Conservation (phyloP, 2,888 invertebrate genomes). For the Blastobasis lacticolella region DNA sequence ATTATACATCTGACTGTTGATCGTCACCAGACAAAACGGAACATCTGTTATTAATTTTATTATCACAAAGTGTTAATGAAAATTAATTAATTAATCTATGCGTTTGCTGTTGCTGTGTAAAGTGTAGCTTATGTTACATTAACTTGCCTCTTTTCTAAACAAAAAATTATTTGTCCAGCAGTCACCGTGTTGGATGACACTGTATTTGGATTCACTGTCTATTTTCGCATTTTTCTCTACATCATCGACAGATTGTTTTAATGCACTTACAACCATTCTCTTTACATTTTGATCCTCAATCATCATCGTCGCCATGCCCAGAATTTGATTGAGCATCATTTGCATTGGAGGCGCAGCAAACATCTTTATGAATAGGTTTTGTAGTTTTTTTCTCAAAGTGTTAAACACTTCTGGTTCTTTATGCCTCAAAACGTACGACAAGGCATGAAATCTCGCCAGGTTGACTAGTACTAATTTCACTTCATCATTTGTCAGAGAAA, state of each 20-base stretch:
- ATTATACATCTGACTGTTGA: too few relatives aligned
- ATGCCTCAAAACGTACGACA: slow-evolving; percentile 34
- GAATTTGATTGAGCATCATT: slow-evolving; percentile 11
- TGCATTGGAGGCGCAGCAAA: neutral
- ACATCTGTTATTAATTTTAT: too few relatives aligned
- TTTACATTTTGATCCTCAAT: slow-evolving; percentile 23
- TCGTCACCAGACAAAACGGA: too few relatives aligned
- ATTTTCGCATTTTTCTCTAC: slow-evolving; percentile 12
- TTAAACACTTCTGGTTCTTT: slow-evolving; percentile 28
- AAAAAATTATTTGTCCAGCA: slow-evolving; percentile 44
- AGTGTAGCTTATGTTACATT: neutral
- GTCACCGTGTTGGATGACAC: slow-evolving; percentile 37
- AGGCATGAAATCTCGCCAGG: slow-evolving; percentile 35
- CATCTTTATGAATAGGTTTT: neutral
- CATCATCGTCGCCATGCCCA: slow-evolving; percentile 12
- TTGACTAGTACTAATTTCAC: slow-evolving; percentile 30
- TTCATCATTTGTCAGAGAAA: slow-evolving; percentile 24
- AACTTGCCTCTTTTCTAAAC: slow-evolving; percentile 28
- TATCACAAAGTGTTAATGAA: neutral
- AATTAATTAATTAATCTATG: neutral
- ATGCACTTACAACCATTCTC: slow-evolving; percentile 16
- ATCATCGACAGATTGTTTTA: slow-evolving; percentile 5
- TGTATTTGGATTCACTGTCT: slow-evolving; percentile 21
- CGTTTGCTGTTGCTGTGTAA: neutral
- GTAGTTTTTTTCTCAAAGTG: slow-evolving; percentile 7